Percentiles rank a stretch among this genome's conserved stretches.
Conservation (phyloP, 2,888 invertebrate species). For the Acleris cristana region DNA sequence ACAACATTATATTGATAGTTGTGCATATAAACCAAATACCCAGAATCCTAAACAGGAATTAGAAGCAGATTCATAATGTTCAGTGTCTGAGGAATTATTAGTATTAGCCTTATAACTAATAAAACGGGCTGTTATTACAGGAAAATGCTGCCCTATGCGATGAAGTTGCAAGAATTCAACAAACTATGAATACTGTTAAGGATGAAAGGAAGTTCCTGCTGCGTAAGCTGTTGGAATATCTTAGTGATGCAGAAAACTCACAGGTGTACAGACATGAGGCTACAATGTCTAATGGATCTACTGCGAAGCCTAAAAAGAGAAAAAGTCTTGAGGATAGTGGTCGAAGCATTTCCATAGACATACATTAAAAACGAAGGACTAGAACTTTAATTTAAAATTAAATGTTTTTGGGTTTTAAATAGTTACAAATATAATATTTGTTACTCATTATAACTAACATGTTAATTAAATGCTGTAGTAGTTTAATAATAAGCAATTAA, state of each 20-base stretch:
- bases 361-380: slow-evolving; percentile 1
- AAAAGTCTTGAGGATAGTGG: slow-evolving; percentile 48
- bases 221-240: slow-evolving; percentile 89
- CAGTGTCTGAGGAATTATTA: too few species aligned
- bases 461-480: too few species aligned
- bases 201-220: slow-evolving; percentile 93
- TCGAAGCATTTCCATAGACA: slow-evolving; percentile 19
- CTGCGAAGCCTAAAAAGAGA: slow-evolving; percentile 63
- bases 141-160: slow-evolving; percentile 94
- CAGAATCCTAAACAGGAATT: too few species aligned
- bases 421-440: too few species aligned
- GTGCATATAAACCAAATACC: too few species aligned
- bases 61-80: too few species aligned
- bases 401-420: not conserved
- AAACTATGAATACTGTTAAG: slow-evolving; percentile 90
- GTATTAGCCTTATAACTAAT: too few species aligned
- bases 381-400: not conserved
- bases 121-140: slow-evolving; percentile 62
- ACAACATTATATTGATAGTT: too few species aligned
- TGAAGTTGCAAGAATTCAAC: slow-evolving; percentile 93
- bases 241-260: slow-evolving; percentile 72
- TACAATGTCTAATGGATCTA: slow-evolving; percentile 59
- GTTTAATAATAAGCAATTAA: too few species aligned
- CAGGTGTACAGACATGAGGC: slow-evolving; percentile 55
- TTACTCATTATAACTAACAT: too few species aligned